Percentiles rank a stretch among this genome's conserved stretches.
phyloP scores from a whole-genome alignment of 2,797 vertebrate species.

The Enteromius paludinosus region DNA sequence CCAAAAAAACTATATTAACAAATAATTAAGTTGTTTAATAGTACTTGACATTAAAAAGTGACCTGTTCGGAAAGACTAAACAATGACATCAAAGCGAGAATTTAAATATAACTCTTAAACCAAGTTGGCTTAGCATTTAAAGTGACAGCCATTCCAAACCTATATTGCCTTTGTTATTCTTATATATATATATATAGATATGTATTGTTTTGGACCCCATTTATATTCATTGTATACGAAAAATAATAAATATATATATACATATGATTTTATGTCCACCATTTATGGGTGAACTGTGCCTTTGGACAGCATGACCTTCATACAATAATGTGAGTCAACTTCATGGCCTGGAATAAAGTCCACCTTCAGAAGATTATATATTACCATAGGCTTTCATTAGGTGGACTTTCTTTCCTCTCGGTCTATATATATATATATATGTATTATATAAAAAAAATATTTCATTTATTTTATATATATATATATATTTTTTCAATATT shows the following conservation, averaged over 20 bases:
- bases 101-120: constrained; percentile 20
- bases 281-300: not conserved
- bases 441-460: no score
- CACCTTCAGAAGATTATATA: constrained; percentile 33
- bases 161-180: not conserved
- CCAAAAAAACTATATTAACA: not conserved
- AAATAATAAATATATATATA: not conserved
- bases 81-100: constrained; percentile 34
- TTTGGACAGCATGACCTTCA: constrained; percentile 20
- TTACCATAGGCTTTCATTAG: not conserved
- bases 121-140: not conserved
- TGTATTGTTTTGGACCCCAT: not conserved
- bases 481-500: not conserved
- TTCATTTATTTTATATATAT: no score
- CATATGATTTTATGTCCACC: no score
- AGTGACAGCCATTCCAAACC: not conserved
- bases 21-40: constrained; percentile 4
- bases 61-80: not conserved
- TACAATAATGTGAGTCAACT: constrained; percentile 17
- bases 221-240: not conserved
- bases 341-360: constrained; percentile 33
- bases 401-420: constrained; percentile 1
- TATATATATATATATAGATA: not conserved
- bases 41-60: not conserved
- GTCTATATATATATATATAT: not conserved